Percentiles rank a stretch among this genome's conserved stretches.
Conservation (phyloP, 37 sponge, comb jelly and placozoan species). For the Cliona cf. orientalis region DNA sequence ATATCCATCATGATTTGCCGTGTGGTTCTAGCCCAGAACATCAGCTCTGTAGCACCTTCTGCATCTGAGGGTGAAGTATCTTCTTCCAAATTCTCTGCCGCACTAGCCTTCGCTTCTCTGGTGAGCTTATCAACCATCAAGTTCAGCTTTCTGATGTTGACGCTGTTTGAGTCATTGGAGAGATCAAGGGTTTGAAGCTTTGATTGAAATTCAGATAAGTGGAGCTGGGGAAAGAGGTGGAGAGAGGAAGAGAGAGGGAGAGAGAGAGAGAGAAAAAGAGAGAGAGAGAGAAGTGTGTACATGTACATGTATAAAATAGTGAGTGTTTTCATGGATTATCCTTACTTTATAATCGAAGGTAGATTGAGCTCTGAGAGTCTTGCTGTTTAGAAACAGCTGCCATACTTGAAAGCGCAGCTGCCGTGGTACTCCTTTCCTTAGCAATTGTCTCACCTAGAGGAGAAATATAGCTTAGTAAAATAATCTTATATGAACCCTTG, state of each 20-base stretch:
- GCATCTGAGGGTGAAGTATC: too few species aligned
- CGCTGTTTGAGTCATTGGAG: background rate
- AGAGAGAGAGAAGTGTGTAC: conserved; percentile 14
- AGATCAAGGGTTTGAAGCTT: background rate
- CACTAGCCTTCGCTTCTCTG: background rate
- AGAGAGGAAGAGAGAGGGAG: conserved; percentile 17
- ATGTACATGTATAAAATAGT: too few species aligned
- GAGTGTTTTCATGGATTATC: too few species aligned
- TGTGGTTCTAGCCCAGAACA: background rate
- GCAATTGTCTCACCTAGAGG: too few species aligned
- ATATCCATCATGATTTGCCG: background rate
- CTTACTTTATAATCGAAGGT: too few species aligned
- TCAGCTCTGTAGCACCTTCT: background rate
- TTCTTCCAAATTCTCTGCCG: too few species aligned
- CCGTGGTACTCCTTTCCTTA: too few species aligned
- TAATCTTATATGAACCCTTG: too few species aligned
- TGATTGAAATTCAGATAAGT: background rate
- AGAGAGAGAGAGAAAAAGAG: conserved; percentile 28
- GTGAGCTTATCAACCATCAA: background rate
- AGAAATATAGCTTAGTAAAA: too few species aligned
- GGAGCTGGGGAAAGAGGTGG: background rate
- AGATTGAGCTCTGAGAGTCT: too few species aligned
- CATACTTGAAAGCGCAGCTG: too few species aligned
- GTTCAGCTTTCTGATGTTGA: background rate
- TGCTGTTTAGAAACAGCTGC: too few species aligned